Evolutionary conservation across 2,888 invertebrate genomes (phyloP), one percentile per base, ranked within the genome.

Genomic region (Agrotis clavis): DNA sequence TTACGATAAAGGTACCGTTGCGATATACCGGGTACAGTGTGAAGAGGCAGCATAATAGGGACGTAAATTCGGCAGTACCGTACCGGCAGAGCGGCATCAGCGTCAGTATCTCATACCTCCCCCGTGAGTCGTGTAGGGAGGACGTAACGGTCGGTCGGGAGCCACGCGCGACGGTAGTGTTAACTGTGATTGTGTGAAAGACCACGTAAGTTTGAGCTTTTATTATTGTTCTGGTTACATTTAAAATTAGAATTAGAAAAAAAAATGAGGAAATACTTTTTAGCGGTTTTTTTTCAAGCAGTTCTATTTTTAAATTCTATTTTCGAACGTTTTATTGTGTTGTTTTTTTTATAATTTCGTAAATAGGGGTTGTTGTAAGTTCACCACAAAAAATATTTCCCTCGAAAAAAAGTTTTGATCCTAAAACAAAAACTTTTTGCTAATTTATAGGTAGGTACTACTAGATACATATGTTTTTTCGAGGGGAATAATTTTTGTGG

Each of bases 61-160:
- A 59, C 65, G 61, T 71, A 79, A 79, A 81, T 79, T 79, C 77
- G 82, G 79, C 53, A 61, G 80, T 54, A 59, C 71, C 59, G 80
- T 54, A 59, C 71, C 59, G 65, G 77, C 63, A 65, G 30, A 63
- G 57, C 70, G 59, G 56, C 54, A 57, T 57, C 57, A 57, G 57
- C 57, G 35, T 35, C 35, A 47, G 65, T 82, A 63, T 82, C 59
- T 82, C 85, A 88, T 84, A 87, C 86, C 90, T 87, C 87, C 84
- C 84, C 86, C 79, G 90, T 87, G 86, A 76, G 81, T 78, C 82
- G 84, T 75, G 81, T 71, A 77, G 87, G 85, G 82, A 82, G 88
- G 85, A 85, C 89, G 90, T 84, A 47, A 67, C 75, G 75, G 25
- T 63, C 25, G 53, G 45, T 56, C 68, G 51, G 54, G 48, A 67